Evolutionary conservation across 2,797 vertebrate species (phyloP).

Genomic region (Muscicapa striata): DNA sequence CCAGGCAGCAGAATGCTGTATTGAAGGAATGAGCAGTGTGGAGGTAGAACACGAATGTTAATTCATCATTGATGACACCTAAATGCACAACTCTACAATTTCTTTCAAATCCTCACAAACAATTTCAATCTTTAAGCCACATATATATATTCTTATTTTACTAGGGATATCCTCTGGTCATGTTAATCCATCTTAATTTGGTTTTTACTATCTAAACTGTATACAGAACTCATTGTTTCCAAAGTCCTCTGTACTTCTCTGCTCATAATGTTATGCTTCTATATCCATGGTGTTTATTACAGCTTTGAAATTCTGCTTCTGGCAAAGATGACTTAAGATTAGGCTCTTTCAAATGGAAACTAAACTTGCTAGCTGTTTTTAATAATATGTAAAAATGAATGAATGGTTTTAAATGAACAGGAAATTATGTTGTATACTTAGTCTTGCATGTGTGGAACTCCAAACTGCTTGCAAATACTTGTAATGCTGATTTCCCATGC

Average conservation of each 20-base stretch:
- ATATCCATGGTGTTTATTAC: background rate
- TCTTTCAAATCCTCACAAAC: background rate
- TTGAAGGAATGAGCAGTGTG: background rate
- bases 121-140: background rate
- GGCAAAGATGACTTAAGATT: slow-evolving; percentile 4
- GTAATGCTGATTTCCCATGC: background rate
- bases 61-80: background rate
- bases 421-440: background rate
- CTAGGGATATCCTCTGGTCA: background rate
- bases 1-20: background rate
- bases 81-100: background rate
- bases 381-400: background rate
- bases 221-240: background rate
- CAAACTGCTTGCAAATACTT: background rate
- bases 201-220: background rate
- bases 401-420: background rate
- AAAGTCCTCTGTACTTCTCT: background rate
- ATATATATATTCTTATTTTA: background rate
- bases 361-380: background rate
- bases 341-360: background rate
- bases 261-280: background rate
- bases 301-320: background rate
- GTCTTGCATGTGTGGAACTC: background rate
- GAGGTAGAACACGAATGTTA: background rate
- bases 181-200: background rate